phyloP scores from a whole-genome alignment of 2,888 invertebrate genomes.

The Tipula lateralis region DNA sequence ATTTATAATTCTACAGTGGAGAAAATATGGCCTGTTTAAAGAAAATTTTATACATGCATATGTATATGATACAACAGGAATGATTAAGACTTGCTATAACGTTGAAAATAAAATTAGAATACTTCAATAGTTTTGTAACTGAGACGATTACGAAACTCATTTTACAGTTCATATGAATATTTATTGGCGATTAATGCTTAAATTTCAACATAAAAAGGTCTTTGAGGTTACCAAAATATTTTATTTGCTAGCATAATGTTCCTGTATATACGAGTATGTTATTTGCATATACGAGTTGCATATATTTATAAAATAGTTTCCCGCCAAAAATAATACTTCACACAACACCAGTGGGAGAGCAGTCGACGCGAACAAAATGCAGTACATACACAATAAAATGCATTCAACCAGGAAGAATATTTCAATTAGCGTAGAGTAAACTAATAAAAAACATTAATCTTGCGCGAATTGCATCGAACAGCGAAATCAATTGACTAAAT shows the following conservation, averaged over 20 bases:
- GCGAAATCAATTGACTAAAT: not conserved
- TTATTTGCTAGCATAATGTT: not conserved
- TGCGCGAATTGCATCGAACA: not conserved
- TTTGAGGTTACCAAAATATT: not conserved
- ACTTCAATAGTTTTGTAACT: not conserved
- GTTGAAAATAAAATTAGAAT: not conserved
- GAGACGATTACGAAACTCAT: not conserved
- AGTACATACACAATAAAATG: not conserved
- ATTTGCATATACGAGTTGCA: not conserved
- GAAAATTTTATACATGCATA: not conserved
- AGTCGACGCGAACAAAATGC: not conserved
- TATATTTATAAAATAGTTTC: not conserved
- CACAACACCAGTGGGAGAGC: not conserved
- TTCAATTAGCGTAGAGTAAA: not conserved
- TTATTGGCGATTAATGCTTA: not conserved
- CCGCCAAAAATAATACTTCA: not conserved
- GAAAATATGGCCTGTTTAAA: not conserved
- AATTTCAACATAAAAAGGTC: not conserved
- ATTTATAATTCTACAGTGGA: not conserved
- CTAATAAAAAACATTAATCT: not conserved
- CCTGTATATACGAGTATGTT: not conserved
- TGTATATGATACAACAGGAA: too few species aligned
- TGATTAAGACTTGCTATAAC: not conserved
- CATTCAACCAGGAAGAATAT: conserved; percentile 3
- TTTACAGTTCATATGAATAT: not conserved